Percentiles rank a stretch among this genome's conserved stretches.
phyloP scores from a whole-genome alignment of 2,888 invertebrate genomes.

The Clostera curtula region DNA sequence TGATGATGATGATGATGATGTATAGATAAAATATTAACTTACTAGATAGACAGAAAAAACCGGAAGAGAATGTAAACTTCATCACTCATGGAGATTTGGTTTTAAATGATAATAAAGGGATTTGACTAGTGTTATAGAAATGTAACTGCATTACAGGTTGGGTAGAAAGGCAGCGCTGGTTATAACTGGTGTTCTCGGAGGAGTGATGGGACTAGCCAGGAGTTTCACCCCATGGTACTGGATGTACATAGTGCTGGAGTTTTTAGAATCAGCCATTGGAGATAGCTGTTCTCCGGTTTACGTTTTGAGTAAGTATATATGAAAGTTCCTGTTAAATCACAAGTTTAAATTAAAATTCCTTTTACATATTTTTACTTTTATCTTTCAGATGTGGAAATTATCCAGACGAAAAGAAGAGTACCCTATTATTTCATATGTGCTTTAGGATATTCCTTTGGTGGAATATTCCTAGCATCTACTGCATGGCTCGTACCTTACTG shows the following conservation, averaged over 20 bases:
- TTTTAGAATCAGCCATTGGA: conserved; percentile 51
- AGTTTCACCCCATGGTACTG: conserved; percentile 50
- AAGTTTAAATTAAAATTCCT: neutral
- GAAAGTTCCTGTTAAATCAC: neutral
- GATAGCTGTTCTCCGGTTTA: conserved; percentile 52
- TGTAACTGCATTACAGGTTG: too few relatives aligned
- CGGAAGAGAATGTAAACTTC: too few relatives aligned
- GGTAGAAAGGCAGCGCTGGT: conserved; percentile 45
- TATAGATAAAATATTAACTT: too few relatives aligned
- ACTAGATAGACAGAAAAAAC: too few relatives aligned
- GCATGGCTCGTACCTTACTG: conserved; percentile 76
- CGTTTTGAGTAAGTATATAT: conserved; percentile 38
- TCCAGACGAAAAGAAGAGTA: conserved; percentile 43
- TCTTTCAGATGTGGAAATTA: conserved; percentile 51
- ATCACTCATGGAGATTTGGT: too few relatives aligned
- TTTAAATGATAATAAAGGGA: too few relatives aligned
- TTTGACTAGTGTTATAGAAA: too few relatives aligned
- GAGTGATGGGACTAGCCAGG: conserved; percentile 39
- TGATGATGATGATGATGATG: too few relatives aligned
- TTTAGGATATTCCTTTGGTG: conserved; percentile 40
- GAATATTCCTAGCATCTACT: conserved; percentile 29
- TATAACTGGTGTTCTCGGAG: conserved; percentile 45
- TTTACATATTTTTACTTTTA: conserved; percentile 1
- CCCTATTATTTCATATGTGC: conserved; percentile 35
- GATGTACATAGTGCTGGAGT: conserved; percentile 48